These are phyloP conservation scores for Pangasius krempfi DNA, from an alignment of 2,797 vertebrate genomes.

Conservation along the genomic window DNA sequence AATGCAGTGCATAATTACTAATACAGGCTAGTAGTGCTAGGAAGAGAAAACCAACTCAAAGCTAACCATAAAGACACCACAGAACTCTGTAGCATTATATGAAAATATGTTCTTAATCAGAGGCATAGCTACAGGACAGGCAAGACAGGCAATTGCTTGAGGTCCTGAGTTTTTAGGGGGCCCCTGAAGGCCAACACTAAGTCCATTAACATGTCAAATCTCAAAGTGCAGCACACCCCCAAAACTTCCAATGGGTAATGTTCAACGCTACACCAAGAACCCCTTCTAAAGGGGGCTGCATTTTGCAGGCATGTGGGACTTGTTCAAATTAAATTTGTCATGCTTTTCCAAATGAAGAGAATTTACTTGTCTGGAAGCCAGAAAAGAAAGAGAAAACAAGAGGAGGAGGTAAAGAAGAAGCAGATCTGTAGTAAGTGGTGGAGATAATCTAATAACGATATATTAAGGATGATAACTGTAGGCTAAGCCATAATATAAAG, in stretches of 20 bases:
- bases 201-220: slow-evolving; percentile 1
- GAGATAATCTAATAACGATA: not conserved
- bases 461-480: not conserved
- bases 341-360: not conserved
- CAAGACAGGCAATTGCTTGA: not conserved
- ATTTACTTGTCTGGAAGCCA: not conserved
- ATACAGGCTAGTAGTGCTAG: not conserved
- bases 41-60: not conserved
- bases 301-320: not conserved
- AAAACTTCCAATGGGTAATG: not conserved
- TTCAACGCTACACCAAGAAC: not conserved
- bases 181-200: not conserved
- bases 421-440: not conserved
- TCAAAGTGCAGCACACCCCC: not conserved
- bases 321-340: not conserved
- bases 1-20: not conserved
- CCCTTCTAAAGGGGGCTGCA: not conserved
- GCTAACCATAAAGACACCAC: not conserved
- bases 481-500: not conserved
- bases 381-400: not conserved
- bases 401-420: not conserved
- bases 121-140: not conserved
- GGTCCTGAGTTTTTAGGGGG: not conserved
- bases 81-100: not conserved
- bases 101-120: not conserved